Percentiles rank a stretch among this genome's conserved stretches.
Conservation (phyloP, 2,888 invertebrate species). For the Microctonus brassicae region DNA sequence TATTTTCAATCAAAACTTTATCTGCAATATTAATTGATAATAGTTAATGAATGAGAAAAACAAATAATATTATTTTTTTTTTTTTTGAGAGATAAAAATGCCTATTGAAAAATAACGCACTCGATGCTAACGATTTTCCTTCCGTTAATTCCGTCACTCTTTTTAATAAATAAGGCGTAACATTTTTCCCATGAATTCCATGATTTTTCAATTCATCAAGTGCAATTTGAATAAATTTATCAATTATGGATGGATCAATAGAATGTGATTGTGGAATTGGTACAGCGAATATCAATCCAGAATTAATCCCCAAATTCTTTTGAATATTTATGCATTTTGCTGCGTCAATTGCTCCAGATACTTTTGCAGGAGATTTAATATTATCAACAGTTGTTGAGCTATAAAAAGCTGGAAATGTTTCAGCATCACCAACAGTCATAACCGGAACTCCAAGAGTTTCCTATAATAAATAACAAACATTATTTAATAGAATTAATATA, state of each 20-base stretch:
- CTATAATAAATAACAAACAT: slow-evolving; percentile 67
- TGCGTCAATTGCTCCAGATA: slow-evolving; percentile 76
- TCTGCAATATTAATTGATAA: slow-evolving; percentile 71
- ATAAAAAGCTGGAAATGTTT: slow-evolving; percentile 94
- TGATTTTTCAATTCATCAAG: slow-evolving; percentile 74
- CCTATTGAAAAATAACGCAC: slow-evolving; percentile 76
- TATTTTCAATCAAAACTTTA: slow-evolving; percentile 93
- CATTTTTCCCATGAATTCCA: slow-evolving; percentile 84
- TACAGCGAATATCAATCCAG: slow-evolving; percentile 89
- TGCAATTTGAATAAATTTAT: slow-evolving; percentile 80
- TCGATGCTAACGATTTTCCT: slow-evolving; percentile 87
- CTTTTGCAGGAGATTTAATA: slow-evolving; percentile 78
- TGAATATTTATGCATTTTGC: slow-evolving; percentile 79
- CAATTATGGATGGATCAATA: slow-evolving; percentile 74
- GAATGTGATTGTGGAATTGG: slow-evolving; percentile 85
- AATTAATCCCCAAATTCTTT: slow-evolving; percentile 72
- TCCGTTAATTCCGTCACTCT: slow-evolving; percentile 83
- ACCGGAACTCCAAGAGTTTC: slow-evolving; percentile 97
- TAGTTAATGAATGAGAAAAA: neutral
- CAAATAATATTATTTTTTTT: neutral
- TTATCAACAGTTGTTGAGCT: slow-evolving; percentile 80
- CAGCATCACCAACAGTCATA: slow-evolving; percentile 78
- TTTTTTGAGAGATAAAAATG: too few species aligned
- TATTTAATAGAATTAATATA: neutral
- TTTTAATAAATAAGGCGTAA: slow-evolving; percentile 92